These are phyloP conservation scores for Limnephilus auricula DNA, from an alignment of 2,888 invertebrate genomes.

Conservation along the genomic window DNA sequence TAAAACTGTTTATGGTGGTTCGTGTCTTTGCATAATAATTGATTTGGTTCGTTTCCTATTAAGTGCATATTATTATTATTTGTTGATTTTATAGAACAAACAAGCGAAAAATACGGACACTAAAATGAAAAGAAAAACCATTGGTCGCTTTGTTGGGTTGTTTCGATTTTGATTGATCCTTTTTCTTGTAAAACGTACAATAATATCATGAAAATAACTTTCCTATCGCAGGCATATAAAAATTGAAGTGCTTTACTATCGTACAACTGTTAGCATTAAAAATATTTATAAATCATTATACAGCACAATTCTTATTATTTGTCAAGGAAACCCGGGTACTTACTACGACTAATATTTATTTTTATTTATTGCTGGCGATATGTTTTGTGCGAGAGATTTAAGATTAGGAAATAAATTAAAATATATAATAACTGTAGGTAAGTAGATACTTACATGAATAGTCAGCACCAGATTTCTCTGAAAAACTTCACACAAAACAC, in stretches of 20 bases:
- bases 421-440: no score
- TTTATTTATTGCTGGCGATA: no score
- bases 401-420: not conserved
- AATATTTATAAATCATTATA: no score
- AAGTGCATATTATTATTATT: not conserved
- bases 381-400: not conserved
- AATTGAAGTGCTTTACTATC: no score
- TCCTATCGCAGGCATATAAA: no score
- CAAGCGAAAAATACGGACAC: not conserved
- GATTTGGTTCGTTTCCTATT: not conserved
- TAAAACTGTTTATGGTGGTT: constrained; percentile 61
- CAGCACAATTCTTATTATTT: no score
- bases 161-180: not conserved
- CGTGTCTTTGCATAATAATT: constrained; percentile 64
- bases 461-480: not conserved
- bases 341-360: no score
- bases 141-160: not conserved
- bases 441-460: not conserved
- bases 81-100: not conserved
- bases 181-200: not conserved
- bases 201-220: not conserved
- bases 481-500: not conserved
- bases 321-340: no score
- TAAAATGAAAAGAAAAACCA: not conserved
- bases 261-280: no score